phyloP scores from a whole-genome alignment of 2,797 vertebrate species.

The Sternarchorhynchus goeldii region DNA sequence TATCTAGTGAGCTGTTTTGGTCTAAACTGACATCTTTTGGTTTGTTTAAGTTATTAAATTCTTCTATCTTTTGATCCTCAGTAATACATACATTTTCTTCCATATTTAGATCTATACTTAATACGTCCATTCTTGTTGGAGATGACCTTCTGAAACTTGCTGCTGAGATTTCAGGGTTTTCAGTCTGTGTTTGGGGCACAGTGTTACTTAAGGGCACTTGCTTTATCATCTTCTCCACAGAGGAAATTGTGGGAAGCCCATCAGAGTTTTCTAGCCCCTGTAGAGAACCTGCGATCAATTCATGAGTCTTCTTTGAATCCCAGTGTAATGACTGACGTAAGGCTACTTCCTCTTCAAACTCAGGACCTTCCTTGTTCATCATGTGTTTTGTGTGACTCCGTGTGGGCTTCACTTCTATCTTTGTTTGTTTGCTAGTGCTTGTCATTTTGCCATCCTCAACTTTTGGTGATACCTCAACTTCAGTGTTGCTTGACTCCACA shows the following conservation, averaged over 20 bases:
- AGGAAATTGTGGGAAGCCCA: not conserved
- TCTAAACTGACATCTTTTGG: not conserved
- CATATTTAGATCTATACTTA: constrained; percentile 2
- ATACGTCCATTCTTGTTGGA: not conserved
- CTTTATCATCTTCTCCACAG: constrained; percentile 14
- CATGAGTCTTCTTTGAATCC: constrained; percentile 11
- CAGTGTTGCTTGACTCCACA: not conserved
- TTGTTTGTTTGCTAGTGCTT: not conserved
- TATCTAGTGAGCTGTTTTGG: not conserved
- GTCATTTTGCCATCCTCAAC: constrained; percentile 4
- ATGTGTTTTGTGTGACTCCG: not conserved
- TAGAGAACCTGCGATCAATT: constrained; percentile 22
- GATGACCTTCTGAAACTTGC: constrained; percentile 9
- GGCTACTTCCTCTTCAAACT: not conserved
- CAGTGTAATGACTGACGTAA: constrained; percentile 24
- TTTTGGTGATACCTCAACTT: not conserved
- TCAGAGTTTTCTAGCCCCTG: constrained; percentile 18
- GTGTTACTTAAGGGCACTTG: not conserved
- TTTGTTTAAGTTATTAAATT: not conserved
- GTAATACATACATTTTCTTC: not conserved
- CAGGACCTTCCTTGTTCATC: constrained; percentile 27
- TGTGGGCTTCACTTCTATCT: not conserved
- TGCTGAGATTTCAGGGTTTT: not conserved
- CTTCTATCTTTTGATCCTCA: not conserved
- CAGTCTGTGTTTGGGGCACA: not conserved